Percentiles rank a stretch among this genome's conserved stretches.
phyloP scores from a whole-genome alignment of 2,888 invertebrate genomes.

The Heliconius ismenius region DNA sequence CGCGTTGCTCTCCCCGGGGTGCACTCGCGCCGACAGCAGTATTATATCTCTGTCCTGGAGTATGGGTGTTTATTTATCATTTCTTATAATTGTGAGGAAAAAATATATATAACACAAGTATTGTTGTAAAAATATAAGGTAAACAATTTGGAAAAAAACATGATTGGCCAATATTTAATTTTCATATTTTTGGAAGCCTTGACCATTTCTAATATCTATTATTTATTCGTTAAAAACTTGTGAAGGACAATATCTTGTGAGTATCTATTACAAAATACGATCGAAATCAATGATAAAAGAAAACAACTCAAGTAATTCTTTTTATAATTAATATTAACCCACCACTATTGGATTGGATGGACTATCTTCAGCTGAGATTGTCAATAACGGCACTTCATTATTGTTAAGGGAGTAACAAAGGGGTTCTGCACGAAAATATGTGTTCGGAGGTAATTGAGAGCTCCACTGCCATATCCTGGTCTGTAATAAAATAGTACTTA shows the following conservation, averaged over 20 bases:
- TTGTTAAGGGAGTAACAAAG: conserved; percentile 87
- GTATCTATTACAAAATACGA: background rate
- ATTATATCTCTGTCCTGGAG: conserved; percentile 84
- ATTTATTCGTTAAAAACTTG: background rate
- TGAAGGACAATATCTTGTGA: background rate
- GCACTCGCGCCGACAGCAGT: conserved; percentile 90
- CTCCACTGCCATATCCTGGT: conserved; percentile 84
- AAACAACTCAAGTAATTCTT: background rate
- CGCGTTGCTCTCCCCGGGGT: conserved; percentile 93
- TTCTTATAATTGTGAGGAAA: background rate
- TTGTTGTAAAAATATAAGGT: background rate
- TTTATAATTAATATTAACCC: conserved; percentile 15
- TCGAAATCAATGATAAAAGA: background rate
- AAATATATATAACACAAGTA: background rate
- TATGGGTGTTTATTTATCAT: background rate
- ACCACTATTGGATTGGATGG: conserved; percentile 81
- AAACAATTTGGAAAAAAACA: background rate
- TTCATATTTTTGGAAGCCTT: background rate
- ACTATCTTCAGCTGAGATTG: conserved; percentile 85
- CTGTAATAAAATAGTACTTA: conserved; percentile 56
- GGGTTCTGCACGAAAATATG: conserved; percentile 85
- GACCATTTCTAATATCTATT: background rate
- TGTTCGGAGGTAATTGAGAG: conserved; percentile 67
- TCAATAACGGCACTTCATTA: conserved; percentile 88
- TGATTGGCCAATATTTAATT: background rate